Percentiles rank a stretch among this genome's conserved stretches.
phyloP scores from a whole-genome alignment of 2,888 invertebrate species.

The Neelides folsomi region DNA sequence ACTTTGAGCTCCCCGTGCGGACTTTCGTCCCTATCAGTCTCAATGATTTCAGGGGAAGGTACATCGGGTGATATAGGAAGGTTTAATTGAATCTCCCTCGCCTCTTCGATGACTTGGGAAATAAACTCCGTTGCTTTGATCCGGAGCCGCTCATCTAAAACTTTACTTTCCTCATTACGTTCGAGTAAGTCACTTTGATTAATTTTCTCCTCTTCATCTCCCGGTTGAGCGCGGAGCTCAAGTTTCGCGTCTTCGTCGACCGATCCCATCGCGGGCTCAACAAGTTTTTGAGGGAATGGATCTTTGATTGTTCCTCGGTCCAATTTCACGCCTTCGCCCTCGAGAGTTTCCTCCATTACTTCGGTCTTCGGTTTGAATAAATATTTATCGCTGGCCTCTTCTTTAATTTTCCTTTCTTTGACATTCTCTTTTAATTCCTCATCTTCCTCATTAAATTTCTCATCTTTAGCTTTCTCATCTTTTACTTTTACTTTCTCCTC shows the following conservation, averaged over 20 bases:
- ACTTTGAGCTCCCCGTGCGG: constrained; percentile 5
- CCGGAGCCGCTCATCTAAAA: background rate
- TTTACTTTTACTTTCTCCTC: constrained; percentile 9
- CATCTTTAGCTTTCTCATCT: constrained; percentile 39
- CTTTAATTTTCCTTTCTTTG: constrained; percentile 42
- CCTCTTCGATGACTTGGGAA: constrained; percentile 1
- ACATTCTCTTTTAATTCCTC: constrained; percentile 41
- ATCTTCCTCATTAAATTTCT: constrained; percentile 12
- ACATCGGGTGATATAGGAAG: too few species aligned
- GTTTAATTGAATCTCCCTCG: background rate
- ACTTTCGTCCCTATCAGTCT: constrained; percentile 2
- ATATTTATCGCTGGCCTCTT: constrained; percentile 33
- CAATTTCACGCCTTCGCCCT: constrained; percentile 33
- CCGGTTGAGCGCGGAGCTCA: constrained; percentile 33
- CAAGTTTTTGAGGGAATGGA: constrained; percentile 39
- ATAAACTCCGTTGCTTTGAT: background rate
- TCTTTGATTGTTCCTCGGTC: constrained; percentile 41
- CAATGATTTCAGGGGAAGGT: background rate
- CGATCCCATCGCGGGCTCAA: constrained; percentile 33
- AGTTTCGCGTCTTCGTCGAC: constrained; percentile 9
- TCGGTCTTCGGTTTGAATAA: background rate
- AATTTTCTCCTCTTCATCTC: constrained; percentile 37
- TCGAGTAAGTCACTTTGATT: constrained; percentile 7
- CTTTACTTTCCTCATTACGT: background rate
- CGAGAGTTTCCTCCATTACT: constrained; percentile 12